A percentile compares a stretch with the other conserved stretches of the same genome.
phyloP scores from a whole-genome alignment of 2,113 vertebrate genomes.

The Melanotaenia duboulayi region DNA sequence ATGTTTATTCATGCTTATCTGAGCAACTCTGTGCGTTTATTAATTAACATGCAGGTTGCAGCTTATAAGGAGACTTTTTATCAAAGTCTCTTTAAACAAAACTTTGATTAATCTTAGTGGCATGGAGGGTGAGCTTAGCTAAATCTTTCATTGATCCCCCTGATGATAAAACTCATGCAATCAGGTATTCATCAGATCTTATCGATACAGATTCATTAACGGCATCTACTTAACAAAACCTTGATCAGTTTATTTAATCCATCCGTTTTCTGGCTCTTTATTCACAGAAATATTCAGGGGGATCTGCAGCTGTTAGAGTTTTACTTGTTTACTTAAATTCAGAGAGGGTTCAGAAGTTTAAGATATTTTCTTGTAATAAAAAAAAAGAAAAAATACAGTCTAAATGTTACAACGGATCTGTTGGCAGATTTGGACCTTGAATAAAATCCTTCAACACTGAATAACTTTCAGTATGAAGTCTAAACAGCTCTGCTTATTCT shows the following conservation, averaged over 20 bases:
- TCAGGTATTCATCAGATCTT: slow-evolving; percentile 47
- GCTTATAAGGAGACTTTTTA: slow-evolving; percentile 23
- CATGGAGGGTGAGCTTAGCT: neutral
- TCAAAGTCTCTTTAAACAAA: slow-evolving; percentile 26
- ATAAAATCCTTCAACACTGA: too few species aligned
- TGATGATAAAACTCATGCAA: slow-evolving; percentile 39
- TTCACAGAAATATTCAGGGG: neutral
- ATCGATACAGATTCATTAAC: slow-evolving; percentile 55
- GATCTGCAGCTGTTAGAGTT: neutral
- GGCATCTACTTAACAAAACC: slow-evolving; percentile 8
- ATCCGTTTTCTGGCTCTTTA: neutral
- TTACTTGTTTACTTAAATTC: too few species aligned
- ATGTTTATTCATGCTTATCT: too few species aligned
- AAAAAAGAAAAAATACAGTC: too few species aligned
- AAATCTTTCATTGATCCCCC: slow-evolving; percentile 25
- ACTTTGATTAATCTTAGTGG: slow-evolving; percentile 20
- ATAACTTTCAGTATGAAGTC: too few species aligned
- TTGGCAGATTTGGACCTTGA: too few species aligned
- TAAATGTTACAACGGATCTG: too few species aligned
- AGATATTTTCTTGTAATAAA: too few species aligned
- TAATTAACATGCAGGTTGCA: slow-evolving; percentile 24
- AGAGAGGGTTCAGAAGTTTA: neutral
- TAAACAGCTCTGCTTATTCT: too few species aligned
- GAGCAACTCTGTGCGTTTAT: neutral
- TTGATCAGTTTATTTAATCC: neutral